Evolutionary conservation across 2,113 vertebrate genomes (phyloP).

Genomic region (Formicarius rufipectus): DNA sequence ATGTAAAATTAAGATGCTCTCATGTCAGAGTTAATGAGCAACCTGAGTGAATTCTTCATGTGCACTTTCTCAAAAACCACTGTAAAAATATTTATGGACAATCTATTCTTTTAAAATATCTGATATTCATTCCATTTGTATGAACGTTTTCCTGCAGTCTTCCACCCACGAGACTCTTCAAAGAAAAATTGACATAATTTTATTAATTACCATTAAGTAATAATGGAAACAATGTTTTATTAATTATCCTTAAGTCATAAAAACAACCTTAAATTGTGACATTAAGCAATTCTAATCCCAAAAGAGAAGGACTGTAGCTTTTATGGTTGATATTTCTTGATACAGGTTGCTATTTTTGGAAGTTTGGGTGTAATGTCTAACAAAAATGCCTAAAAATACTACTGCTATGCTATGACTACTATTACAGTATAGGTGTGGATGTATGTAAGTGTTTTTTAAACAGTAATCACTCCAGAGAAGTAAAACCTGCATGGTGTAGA

Average conservation of each 20-base stretch:
- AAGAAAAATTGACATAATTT: neutral
- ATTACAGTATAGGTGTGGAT: neutral
- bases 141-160: neutral
- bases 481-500: neutral
- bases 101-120: neutral
- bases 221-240: neutral
- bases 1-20: slow-evolving; percentile 26
- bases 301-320: neutral
- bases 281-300: neutral
- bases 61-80: neutral
- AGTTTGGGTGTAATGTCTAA: neutral
- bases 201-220: neutral
- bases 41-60: neutral
- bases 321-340: neutral
- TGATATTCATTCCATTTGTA: neutral
- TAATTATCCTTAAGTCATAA: neutral
- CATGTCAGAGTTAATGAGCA: slow-evolving; percentile 22
- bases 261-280: neutral
- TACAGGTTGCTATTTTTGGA: neutral
- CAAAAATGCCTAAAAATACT: neutral
- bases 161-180: neutral
- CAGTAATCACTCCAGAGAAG: neutral
- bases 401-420: neutral
- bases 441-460: neutral
- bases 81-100: neutral